Evolutionary conservation across 1,140 invertebrate species (phyloP), one percentile per base, ranked within the genome.

Genomic region (Drosophila eugracilis): DNA sequence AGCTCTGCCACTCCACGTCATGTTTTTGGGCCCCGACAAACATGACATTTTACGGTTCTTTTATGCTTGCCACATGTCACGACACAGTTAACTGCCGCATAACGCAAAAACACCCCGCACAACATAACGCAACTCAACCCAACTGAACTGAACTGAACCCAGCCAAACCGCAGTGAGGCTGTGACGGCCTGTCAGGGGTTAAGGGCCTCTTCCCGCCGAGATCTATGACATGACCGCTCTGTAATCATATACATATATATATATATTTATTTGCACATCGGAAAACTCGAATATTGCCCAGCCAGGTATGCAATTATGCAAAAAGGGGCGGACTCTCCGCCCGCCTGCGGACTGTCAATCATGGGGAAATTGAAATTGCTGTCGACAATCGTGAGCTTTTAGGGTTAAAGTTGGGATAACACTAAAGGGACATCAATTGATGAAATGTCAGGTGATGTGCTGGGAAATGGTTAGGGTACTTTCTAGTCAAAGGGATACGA

Each of bases 31-130:
- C 83, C 69, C 74, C 83, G 81, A 78, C 83, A 88, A 86, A 86
- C 81, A 88, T 86, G 77, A 81, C 81, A 81, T 86, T 86, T 85
- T 88, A 86, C 70, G 83, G 81, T 88, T 86, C 83, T 86, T 86
- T 86, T 86, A 86, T 86, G 81, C 81, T 86, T 78, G 83, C 81
- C 81, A 86, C 81, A 86, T 86, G 81, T 81, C 81, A 88, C 62
- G 77, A 79, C 77, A 85, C 78, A 86, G 77, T 81, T 86, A 85
- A 85, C 81, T 86, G 69, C 67, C 83, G 57, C 60, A 85, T 55
- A 75, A 67, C 65, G 49, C 55, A 73, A 66, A 58, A 41, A 52
- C 53, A 44, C 28, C n/a, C 28, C 65, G 24, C 47, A 53, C 28
- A 67, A 67, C 63, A 32, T 41, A 66, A 66, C 45, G 19, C 26